Evolutionary conservation across 2,888 invertebrate species (phyloP).

Genomic region (Horisme vitalbata): DNA sequence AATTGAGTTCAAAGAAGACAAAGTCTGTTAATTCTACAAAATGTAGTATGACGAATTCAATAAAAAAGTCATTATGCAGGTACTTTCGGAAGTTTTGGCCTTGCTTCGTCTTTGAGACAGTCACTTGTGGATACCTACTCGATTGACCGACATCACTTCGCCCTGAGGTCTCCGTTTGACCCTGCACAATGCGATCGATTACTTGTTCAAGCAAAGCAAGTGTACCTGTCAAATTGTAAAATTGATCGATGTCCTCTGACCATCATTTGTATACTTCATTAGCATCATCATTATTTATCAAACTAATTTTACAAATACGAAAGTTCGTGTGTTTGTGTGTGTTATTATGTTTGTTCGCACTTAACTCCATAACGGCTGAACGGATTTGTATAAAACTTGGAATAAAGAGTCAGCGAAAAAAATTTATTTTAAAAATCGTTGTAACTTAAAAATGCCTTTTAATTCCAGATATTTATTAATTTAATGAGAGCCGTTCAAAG

Average conservation of each 20-base stretch:
- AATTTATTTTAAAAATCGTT: too few relatives aligned
- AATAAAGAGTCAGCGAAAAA: too few relatives aligned
- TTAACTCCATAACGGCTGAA: too few relatives aligned
- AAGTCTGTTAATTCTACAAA: conserved; percentile 19
- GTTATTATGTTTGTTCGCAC: too few relatives aligned
- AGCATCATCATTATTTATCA: not conserved
- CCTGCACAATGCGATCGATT: conserved; percentile 33
- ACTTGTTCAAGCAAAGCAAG: conserved; percentile 11
- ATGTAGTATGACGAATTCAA: conserved; percentile 46
- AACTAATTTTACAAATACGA: not conserved
- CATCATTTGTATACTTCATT: conserved; percentile 7
- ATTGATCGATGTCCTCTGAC: conserved; percentile 13
- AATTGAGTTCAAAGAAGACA: not conserved
- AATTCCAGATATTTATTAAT: too few relatives aligned
- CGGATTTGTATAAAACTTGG: too few relatives aligned
- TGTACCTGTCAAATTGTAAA: conserved; percentile 5
- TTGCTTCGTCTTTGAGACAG: conserved; percentile 53
- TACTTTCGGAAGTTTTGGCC: conserved; percentile 55
- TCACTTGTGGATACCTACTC: conserved; percentile 29
- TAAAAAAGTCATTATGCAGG: conserved; percentile 54
- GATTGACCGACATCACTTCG: conserved; percentile 22
- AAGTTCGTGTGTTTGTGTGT: too few relatives aligned
- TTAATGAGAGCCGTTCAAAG: too few relatives aligned
- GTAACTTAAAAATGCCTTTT: too few relatives aligned
- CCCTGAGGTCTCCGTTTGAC: conserved; percentile 41